phyloP scores from a whole-genome alignment of 2,888 invertebrate genomes.

The Aproaerema taeniolella region DNA sequence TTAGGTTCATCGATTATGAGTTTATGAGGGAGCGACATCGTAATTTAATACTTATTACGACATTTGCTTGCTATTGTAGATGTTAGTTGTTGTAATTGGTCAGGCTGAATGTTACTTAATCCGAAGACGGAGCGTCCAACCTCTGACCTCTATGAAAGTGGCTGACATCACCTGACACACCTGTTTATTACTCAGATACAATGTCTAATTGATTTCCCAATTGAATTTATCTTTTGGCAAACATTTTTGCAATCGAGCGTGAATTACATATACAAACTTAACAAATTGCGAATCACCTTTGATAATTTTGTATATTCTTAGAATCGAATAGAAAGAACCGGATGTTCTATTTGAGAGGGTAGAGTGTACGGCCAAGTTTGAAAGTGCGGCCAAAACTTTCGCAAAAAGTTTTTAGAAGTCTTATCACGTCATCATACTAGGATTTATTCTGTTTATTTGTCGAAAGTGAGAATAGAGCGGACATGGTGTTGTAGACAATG shows the following conservation, averaged over 20 bases:
- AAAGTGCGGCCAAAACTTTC: slow-evolving; percentile 23
- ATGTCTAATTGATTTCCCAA: not conserved
- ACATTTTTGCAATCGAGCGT: not conserved
- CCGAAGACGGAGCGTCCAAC: slow-evolving; percentile 27
- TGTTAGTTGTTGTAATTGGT: no score
- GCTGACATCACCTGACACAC: slow-evolving; percentile 18
- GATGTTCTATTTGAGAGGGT: not conserved
- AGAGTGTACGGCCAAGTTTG: not conserved
- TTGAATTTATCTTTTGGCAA: not conserved
- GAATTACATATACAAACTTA: not conserved
- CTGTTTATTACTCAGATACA: slow-evolving; percentile 13
- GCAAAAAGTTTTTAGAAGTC: slow-evolving; percentile 19
- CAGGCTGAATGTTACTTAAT: slow-evolving; percentile 16
- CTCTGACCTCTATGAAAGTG: slow-evolving; percentile 45
- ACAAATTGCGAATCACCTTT: not conserved
- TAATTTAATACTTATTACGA: no score
- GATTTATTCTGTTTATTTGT: slow-evolving; percentile 36
- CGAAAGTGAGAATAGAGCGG: slow-evolving; percentile 31
- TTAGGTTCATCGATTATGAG: no score
- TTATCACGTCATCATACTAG: slow-evolving; percentile 31
- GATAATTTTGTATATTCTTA: not conserved
- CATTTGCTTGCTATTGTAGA: no score
- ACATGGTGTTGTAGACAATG: slow-evolving; percentile 39
- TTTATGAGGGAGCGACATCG: no score
- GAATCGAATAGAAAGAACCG: no score